Conservation (phyloP, 2,113 vertebrate genomes). For the Centropus bengalensis region DNA sequence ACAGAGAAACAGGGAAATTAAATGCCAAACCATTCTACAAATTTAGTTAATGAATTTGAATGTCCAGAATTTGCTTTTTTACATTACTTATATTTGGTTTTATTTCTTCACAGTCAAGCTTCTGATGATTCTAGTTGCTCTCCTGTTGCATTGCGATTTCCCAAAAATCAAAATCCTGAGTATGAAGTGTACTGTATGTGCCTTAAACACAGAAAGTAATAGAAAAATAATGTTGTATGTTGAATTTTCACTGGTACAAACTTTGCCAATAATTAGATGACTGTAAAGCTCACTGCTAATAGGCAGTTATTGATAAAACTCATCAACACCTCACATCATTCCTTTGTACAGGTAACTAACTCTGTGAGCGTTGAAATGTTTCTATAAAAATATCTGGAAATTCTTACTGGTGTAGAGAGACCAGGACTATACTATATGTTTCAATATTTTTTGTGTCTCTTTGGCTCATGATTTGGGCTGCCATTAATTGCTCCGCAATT, state of each 20-base stretch:
- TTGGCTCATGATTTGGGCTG: neutral
- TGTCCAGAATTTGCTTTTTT: neutral
- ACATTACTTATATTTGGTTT: neutral
- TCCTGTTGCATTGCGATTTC: neutral
- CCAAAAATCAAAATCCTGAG: neutral
- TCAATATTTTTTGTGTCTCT: neutral
- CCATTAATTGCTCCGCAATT: neutral
- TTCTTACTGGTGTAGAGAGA: accelerated
- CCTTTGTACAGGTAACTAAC: neutral
- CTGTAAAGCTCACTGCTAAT: neutral
- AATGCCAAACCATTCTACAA: neutral
- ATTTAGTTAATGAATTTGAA: neutral
- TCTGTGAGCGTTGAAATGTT: neutral
- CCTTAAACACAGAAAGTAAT: neutral
- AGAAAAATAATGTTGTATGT: neutral
- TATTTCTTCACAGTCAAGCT: neutral
- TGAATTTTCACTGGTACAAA: neutral
- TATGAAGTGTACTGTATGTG: neutral
- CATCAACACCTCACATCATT: neutral
- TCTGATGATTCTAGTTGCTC: neutral
- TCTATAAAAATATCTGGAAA: neutral
- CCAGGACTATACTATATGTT: neutral
- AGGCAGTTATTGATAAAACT: neutral
- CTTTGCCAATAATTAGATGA: neutral
- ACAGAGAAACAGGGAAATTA: neutral